Conservation (phyloP, 64 coral and sea anemone genomes). For the Acropora tenuis region DNA sequence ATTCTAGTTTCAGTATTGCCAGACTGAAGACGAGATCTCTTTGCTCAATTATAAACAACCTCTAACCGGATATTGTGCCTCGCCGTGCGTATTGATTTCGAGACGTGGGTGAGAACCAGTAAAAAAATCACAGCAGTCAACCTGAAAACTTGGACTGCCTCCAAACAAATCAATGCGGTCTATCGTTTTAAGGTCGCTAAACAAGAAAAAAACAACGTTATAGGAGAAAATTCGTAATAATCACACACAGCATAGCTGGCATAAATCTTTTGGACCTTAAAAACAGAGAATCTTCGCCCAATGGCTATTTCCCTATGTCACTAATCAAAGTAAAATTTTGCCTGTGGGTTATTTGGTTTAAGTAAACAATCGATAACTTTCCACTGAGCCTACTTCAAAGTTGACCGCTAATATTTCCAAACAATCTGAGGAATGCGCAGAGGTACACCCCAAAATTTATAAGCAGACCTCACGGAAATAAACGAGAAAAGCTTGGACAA, state of each 20-base stretch:
- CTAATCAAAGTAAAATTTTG: not conserved
- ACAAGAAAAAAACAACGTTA: not conserved
- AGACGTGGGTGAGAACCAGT: not conserved
- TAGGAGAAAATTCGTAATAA: not conserved
- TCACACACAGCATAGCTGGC: not conserved
- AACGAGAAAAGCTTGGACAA: not conserved
- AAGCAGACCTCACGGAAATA: not conserved
- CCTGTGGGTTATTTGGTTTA: slow-evolving; percentile 22
- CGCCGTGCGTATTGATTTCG: not conserved
- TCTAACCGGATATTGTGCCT: not conserved
- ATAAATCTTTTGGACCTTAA: not conserved
- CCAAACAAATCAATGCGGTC: slow-evolving; percentile 6
- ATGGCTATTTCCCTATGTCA: not conserved
- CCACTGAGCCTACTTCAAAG: not conserved
- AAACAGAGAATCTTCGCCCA: not conserved
- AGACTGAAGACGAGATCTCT: no score
- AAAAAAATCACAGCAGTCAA: not conserved
- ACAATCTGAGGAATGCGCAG: not conserved
- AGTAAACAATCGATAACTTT: not conserved
- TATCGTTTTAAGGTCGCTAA: not conserved
- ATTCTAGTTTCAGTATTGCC: no score
- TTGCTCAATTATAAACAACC: not conserved
- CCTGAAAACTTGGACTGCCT: slow-evolving; percentile 15
- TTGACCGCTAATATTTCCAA: not conserved
- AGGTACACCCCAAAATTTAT: not conserved